phyloP scores from a whole-genome alignment of 2,888 invertebrate species.

The Leucozona laternaria region DNA sequence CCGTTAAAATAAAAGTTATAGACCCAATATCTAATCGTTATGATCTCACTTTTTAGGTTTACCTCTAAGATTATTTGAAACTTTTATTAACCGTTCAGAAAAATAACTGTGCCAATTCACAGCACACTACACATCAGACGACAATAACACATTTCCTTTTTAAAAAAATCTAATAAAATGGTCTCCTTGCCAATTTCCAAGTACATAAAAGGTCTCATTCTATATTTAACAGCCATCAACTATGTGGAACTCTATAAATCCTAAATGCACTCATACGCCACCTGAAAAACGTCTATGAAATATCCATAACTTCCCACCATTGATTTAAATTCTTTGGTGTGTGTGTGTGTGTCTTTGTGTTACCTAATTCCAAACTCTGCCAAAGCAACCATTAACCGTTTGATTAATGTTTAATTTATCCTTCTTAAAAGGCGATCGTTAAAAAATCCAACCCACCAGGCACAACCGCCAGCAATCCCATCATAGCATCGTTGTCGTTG shows the following conservation, averaged over 20 bases:
- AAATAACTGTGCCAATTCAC: conserved; percentile 33
- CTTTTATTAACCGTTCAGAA: neutral
- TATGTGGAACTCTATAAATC: conserved; percentile 42
- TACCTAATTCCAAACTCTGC: conserved; percentile 53
- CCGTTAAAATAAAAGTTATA: neutral
- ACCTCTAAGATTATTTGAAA: neutral
- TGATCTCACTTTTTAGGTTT: neutral
- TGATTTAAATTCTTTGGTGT: conserved; percentile 1
- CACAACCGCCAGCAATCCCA: conserved; percentile 15
- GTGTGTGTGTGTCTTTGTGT: neutral
- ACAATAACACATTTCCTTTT: conserved; percentile 4
- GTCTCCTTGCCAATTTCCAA: conserved; percentile 9
- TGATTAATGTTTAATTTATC: conserved; percentile 72
- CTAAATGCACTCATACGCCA: conserved; percentile 35
- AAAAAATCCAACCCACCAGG: conserved; percentile 35
- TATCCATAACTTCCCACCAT: conserved; percentile 35
- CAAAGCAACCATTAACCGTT: conserved; percentile 54
- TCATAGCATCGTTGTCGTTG: conserved; percentile 27
- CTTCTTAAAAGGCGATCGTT: conserved; percentile 52
- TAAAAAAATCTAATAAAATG: neutral
- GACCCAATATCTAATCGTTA: neutral
- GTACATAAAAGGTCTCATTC: conserved; percentile 29
- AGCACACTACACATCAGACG: no score
- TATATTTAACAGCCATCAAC: conserved; percentile 25
- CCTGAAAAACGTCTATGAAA: conserved; percentile 28